Base-by-base conservation (phyloP, 2,888 invertebrate genomes). In the Aphodius granarius region DNA sequence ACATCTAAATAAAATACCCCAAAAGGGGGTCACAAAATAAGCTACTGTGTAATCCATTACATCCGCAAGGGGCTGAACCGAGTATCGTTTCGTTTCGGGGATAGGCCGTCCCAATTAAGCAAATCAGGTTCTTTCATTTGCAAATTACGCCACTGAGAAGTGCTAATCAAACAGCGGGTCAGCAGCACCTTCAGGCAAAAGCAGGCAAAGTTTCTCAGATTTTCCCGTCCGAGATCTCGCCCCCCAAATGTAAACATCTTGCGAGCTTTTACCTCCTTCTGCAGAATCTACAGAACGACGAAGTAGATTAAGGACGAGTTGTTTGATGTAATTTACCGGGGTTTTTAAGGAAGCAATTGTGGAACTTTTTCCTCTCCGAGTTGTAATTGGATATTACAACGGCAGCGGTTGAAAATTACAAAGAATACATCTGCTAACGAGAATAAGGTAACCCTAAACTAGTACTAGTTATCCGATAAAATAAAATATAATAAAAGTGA, bases 81-180 rank as follows among this genome's bases (percentile, higher is more conserved):
- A 19, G 68, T 68, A 68, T 18, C 22, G 20, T n/a, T 68, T 5
- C 21, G 5, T 6, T 43, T 43, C 43, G 43, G 43, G 43, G 43
- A 43, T 43, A 6, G 43, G 9, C 43, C 68, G 20, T 20, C 18
- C 68, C 68, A 68, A 68, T 68, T 68, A 68, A 68, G 68, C 68
- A 68, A 68, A 68, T 68, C 68, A 68, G 68, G 21, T 68, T 68
- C 68, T 68, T 68, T 68, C 68, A 68, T 68, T 68, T 68, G 68
- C 68, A 68, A 68, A 68, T 68, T 68, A 68, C 20, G 68, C 21
- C 20, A 43, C 43, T 43, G 43, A 43, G 43, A 43, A 43, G 43
- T 43, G 43, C 43, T 43, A 43, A 43, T 43, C 43, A 43, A 43
- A 43, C 43, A 43, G 43, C 43, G 13, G 43, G 43, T 43, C 43